These are phyloP conservation scores for Heterodera carotae DNA, from an alignment of 1,140 invertebrate genomes.

Conservation along the genomic window DNA sequence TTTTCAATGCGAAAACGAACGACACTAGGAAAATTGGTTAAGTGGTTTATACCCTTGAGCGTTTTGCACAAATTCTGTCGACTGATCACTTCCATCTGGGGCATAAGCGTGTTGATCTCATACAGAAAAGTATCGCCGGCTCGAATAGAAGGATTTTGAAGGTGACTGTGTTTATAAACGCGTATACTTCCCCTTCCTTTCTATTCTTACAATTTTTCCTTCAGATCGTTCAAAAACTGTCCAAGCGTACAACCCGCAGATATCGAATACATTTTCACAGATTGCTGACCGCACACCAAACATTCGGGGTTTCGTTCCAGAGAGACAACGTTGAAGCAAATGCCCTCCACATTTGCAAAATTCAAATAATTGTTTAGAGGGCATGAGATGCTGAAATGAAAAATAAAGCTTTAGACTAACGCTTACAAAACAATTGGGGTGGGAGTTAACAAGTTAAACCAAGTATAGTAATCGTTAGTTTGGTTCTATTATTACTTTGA, in stretches of 20 bases:
- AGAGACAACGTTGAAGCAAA: conserved; percentile 92
- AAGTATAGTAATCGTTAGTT: conserved; percentile 26
- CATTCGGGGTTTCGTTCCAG: conserved; percentile 76
- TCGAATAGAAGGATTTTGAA: conserved; percentile 51
- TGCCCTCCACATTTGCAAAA: conserved; percentile 91
- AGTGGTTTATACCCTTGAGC: conserved; percentile 30
- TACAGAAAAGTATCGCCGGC: conserved; percentile 47
- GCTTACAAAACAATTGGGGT: not conserved
- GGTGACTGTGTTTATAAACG: conserved; percentile 43
- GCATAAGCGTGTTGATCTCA: conserved; percentile 52
- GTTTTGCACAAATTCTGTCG: conserved; percentile 48
- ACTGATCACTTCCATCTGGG: conserved; percentile 47
- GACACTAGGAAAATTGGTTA: no score
- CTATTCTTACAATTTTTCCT: conserved; percentile 43
- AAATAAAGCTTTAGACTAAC: no score
- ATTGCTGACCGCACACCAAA: conserved; percentile 47
- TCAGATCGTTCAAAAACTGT: conserved; percentile 45
- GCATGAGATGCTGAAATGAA: conserved; percentile 75
- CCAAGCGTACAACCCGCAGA: conserved; percentile 25
- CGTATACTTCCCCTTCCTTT: not conserved
- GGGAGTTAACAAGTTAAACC: no score
- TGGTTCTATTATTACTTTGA: conserved; percentile 70
- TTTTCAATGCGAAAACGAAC: no score
- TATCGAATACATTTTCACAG: conserved; percentile 15
- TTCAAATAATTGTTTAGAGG: conserved; percentile 94